Evolutionary conservation across 1,140 invertebrate species (phyloP).

Genomic region (Bombus ignitus): DNA sequence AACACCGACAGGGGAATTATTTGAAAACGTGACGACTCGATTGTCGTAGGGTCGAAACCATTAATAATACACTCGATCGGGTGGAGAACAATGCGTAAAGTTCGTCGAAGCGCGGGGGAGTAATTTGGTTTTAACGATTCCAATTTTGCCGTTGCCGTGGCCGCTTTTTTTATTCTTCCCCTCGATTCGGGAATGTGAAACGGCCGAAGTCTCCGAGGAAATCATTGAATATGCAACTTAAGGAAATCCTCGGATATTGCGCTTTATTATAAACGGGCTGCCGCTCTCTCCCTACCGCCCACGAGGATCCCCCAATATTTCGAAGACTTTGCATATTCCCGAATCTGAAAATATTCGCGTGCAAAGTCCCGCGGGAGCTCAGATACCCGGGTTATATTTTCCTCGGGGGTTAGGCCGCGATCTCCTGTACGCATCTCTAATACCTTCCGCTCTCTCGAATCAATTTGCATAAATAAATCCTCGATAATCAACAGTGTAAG

Average conservation of each 20-base stretch:
- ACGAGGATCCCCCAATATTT: slow-evolving; percentile 22
- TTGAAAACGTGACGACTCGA: neutral
- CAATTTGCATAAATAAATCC: slow-evolving; percentile 44
- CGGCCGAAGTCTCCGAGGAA: slow-evolving; percentile 85
- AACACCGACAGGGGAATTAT: neutral
- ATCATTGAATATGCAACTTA: slow-evolving; percentile 87
- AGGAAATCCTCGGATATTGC: slow-evolving; percentile 85
- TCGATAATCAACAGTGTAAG: slow-evolving; percentile 25
- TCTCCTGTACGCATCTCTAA: neutral
- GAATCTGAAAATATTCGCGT: slow-evolving; percentile 79
- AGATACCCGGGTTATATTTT: slow-evolving; percentile 58
- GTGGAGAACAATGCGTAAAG: slow-evolving; percentile 16
- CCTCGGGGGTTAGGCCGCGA: neutral
- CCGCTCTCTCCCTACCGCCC: slow-evolving; percentile 26
- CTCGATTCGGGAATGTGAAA: slow-evolving; percentile 43
- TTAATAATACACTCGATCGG: slow-evolving; percentile 1
- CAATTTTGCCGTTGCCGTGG: slow-evolving; percentile 68
- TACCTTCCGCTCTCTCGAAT: slow-evolving; percentile 13
- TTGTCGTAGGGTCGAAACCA: neutral
- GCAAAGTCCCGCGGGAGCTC: slow-evolving; percentile 69
- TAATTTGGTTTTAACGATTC: slow-evolving; percentile 72
- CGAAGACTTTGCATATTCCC: slow-evolving; percentile 79
- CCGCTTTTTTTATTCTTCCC: slow-evolving; percentile 36
- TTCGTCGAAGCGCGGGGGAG: slow-evolving; percentile 26
- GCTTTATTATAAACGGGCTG: slow-evolving; percentile 81